Base-by-base conservation (phyloP, 2,113 vertebrate species). In the Muntiacus reevesi region DNA sequence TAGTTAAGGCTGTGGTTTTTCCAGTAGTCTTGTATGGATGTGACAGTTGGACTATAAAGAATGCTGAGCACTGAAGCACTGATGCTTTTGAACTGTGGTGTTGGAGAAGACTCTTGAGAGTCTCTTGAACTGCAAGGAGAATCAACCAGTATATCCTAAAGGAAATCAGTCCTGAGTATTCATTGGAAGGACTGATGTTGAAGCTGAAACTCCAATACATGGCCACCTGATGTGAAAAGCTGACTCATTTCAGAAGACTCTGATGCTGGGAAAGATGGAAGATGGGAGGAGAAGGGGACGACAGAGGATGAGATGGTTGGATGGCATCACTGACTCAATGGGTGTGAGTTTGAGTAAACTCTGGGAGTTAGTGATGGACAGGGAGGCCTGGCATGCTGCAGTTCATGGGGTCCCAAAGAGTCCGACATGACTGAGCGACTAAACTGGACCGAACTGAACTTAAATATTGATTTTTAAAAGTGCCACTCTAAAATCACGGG, bases 401-500 rank as follows among this genome's bases (percentile, higher is more conserved):
- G 64, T 21, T 36, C 64, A 36, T 71, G 64, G 17, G 17, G 64
- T 71, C 64, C 8, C 64, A 71, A 71, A 36, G 64, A 36, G 9
- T 71, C 17, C 36, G n/a, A 71, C n/a, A 36, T 0, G 9, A 71
- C 4, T 71, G n/a, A 71, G 17, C 1, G 0, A 71, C 64, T 71
- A 11, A 36, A 36, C n/a, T 71, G n/a, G 21, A 36, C 17, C 11
- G 64, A 71, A 71, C 64, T 71, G n/a, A 67, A 10, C 62, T n/a
- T 78, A 86, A 82, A 93, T 40, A 85, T 6, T 36, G 25, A 93
- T 43, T 50, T 21, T 82, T 93, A 91, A 43, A 93, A 90, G 90
- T 6, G 14, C 13, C 33, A 4, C 45, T 62, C 78, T 91, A 30
- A 62, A 91, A 12, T 60, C 12, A 67, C 45, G 9, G 33, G 3